phyloP scores from a whole-genome alignment of 2,797 vertebrate genomes.

The Thripadectes ignobilis region DNA sequence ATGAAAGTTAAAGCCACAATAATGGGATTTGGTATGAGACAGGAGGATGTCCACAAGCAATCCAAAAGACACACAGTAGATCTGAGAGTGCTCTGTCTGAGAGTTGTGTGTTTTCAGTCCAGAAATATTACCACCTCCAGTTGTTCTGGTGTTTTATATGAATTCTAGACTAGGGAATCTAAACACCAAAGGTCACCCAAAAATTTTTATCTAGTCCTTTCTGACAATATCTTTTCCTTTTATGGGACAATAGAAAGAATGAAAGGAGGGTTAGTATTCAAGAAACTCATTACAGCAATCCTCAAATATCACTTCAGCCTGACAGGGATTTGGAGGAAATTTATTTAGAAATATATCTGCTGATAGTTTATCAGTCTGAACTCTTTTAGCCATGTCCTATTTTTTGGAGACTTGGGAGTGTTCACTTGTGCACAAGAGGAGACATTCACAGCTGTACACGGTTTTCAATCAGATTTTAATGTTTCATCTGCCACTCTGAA shows the following conservation, averaged over 20 bases:
- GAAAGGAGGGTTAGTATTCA: neutral
- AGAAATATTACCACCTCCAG: neutral
- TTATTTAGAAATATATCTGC: neutral
- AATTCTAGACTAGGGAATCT: neutral
- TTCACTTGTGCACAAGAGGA: neutral
- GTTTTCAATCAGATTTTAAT: neutral
- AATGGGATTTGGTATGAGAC: neutral
- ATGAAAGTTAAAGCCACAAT: neutral
- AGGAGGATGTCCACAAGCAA: neutral
- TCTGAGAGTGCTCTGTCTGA: neutral
- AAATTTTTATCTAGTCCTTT: neutral
- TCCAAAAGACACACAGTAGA: neutral
- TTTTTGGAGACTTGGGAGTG: accelerated
- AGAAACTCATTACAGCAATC: neutral
- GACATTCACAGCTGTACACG: neutral
- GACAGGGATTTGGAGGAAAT: neutral
- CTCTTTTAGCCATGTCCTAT: neutral
- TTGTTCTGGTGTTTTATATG: neutral
- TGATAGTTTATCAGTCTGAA: neutral
- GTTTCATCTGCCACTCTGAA: neutral
- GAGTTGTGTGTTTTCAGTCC: neutral
- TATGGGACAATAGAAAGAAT: neutral
- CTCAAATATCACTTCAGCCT: neutral
- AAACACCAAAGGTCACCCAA: neutral
- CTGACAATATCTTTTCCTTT: neutral